phyloP scores from a whole-genome alignment of 2,888 invertebrate genomes.

The Cryptosula pallasiana region DNA sequence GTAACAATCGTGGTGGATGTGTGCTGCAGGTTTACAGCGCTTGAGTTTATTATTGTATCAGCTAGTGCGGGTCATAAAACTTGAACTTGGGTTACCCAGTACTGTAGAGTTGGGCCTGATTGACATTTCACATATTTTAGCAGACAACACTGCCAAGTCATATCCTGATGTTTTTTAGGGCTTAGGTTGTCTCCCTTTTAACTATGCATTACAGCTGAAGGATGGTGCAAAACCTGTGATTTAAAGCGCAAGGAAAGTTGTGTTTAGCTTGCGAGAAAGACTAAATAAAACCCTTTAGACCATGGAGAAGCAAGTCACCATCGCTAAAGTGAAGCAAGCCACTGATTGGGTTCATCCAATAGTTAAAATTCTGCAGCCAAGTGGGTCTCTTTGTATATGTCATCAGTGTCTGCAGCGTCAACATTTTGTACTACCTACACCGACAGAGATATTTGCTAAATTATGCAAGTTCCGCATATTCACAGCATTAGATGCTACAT shows the following conservation, averaged over 20 bases:
- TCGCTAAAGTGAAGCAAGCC: background rate
- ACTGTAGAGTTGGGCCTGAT: background rate
- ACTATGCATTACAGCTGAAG: background rate
- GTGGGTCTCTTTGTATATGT: background rate
- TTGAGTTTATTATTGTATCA: background rate
- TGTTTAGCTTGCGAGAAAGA: background rate
- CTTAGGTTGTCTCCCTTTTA: background rate
- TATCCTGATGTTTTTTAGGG: background rate
- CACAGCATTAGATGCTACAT: conserved; percentile 25
- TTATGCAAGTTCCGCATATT: conserved; percentile 22
- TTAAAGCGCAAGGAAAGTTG: background rate
- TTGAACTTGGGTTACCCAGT: background rate
- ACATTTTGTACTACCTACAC: background rate
- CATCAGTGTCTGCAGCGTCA: background rate
- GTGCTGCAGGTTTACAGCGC: background rate
- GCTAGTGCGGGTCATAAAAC: background rate
- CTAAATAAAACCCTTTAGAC: background rate
- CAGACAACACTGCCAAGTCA: background rate
- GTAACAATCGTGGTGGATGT: background rate
- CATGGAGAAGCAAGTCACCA: background rate
- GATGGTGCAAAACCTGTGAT: background rate
- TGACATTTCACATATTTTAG: background rate
- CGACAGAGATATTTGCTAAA: background rate
- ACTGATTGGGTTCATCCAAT: background rate
- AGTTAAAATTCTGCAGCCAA: background rate